phyloP scores from a whole-genome alignment of 2,113 vertebrate species.

The Podocnemis expansa region DNA sequence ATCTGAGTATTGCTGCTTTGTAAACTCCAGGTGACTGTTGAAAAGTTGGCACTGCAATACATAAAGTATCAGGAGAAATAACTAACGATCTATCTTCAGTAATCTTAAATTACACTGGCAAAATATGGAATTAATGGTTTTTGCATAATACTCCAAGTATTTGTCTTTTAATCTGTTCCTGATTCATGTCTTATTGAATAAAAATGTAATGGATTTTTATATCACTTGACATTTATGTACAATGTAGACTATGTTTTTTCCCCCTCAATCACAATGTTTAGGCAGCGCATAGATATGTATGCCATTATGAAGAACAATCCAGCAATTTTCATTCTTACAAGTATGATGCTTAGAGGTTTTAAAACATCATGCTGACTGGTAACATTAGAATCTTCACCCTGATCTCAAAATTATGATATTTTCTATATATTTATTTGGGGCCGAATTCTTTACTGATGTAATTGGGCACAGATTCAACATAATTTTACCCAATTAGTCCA shows the following conservation, averaged over 20 bases:
- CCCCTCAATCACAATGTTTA: conserved; percentile 65
- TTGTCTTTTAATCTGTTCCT: conserved; percentile 64
- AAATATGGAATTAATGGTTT: conserved; percentile 75
- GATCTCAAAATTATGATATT: neutral
- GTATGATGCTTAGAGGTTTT: conserved; percentile 32
- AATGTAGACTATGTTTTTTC: conserved; percentile 65
- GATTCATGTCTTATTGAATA: conserved; percentile 61
- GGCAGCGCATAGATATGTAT: conserved; percentile 49
- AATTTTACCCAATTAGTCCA: neutral
- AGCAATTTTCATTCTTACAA: conserved; percentile 67
- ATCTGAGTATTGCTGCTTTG: conserved; percentile 68
- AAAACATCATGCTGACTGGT: conserved; percentile 24
- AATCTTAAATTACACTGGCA: conserved; percentile 70
- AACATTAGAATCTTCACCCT: conserved; percentile 10
- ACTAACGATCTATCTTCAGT: conserved; percentile 74
- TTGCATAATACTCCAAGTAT: conserved; percentile 64
- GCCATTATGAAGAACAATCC: conserved; percentile 64
- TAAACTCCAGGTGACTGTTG: conserved; percentile 64
- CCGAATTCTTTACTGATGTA: neutral
- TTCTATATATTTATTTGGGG: neutral
- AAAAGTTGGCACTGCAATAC: conserved; percentile 65
- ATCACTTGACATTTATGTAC: conserved; percentile 66
- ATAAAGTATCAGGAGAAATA: conserved; percentile 68
- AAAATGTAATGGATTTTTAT: conserved; percentile 68
- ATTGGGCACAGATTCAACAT: neutral